These are phyloP conservation scores for Scaptomyza cyrtandrae DNA, from an alignment of 2,888 invertebrate species.

Conservation along the genomic window DNA sequence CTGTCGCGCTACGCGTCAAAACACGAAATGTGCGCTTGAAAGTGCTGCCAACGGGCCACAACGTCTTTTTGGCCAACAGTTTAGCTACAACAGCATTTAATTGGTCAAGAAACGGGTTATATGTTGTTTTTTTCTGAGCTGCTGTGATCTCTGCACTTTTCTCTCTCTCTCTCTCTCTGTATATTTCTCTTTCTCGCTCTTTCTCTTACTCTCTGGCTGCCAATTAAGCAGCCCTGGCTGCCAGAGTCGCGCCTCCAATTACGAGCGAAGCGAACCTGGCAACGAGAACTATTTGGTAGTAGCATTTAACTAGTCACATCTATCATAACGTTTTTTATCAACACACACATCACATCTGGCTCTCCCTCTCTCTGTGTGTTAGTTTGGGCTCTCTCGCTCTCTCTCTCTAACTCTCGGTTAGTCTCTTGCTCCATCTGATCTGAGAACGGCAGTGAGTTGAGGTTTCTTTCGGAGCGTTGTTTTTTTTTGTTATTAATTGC, in stretches of 20 bases:
- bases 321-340: conserved; percentile 74
- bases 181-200: neutral
- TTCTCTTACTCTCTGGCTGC: conserved; percentile 7
- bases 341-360: conserved; percentile 49
- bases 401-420: conserved; percentile 6
- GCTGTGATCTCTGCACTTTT: conserved; percentile 11
- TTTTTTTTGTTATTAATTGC: conserved; percentile 82
- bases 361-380: conserved; percentile 5
- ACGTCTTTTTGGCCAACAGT: conserved; percentile 52
- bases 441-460: conserved; percentile 58
- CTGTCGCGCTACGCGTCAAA: conserved; percentile 82
- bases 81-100: conserved; percentile 55
- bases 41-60: conserved; percentile 61
- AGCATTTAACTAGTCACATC: conserved; percentile 80
- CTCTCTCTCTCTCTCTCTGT: conserved; percentile 1
- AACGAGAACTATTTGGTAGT: conserved; percentile 76
- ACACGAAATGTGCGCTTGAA: conserved; percentile 78
- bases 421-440: conserved; percentile 29
- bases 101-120: conserved; percentile 69
- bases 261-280: conserved; percentile 43
- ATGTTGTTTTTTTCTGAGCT: conserved; percentile 9
- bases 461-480: conserved; percentile 69
- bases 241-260: conserved; percentile 76
- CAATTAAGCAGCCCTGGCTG: conserved; percentile 68
- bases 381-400: conserved; percentile 1